phyloP scores from a whole-genome alignment of 2,113 vertebrate genomes.

The Gallinago undulata region DNA sequence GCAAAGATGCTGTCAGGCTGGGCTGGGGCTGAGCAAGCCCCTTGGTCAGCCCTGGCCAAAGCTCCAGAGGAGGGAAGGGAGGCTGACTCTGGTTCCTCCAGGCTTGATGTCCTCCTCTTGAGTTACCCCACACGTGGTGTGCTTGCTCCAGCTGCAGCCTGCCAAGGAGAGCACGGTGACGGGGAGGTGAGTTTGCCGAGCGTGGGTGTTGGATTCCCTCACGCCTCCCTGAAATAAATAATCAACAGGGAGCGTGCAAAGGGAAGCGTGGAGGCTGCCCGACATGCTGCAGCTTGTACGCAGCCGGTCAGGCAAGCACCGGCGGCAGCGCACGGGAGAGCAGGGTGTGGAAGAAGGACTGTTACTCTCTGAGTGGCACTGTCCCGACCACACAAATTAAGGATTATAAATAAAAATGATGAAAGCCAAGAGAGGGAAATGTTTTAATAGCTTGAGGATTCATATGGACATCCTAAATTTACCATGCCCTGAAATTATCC shows the following conservation, averaged over 20 bases:
- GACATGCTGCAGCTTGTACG: background rate
- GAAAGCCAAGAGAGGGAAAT: background rate
- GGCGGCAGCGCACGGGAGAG: accelerated
- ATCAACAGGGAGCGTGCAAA: background rate
- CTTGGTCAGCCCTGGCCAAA: background rate
- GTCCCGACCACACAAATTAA: background rate
- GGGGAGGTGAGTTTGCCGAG: background rate
- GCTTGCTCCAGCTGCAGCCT: background rate
- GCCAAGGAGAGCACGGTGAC: background rate
- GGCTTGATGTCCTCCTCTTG: background rate
- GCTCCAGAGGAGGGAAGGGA: background rate
- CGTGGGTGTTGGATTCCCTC: background rate
- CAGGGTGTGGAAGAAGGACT: background rate
- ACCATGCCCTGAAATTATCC: background rate
- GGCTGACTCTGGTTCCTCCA: background rate
- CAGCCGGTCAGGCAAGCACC: background rate
- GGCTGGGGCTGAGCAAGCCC: background rate
- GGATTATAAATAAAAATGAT: slow-evolving; percentile 7
- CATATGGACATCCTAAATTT: background rate
- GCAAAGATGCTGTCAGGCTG: background rate
- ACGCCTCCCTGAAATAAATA: background rate
- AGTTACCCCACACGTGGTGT: background rate
- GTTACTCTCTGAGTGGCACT: background rate
- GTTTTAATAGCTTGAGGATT: slow-evolving; percentile 17
- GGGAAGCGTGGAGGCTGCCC: background rate